These are phyloP conservation scores for Scolopax rusticola DNA, from an alignment of 2,797 vertebrate genomes.

Conservation along the genomic window DNA sequence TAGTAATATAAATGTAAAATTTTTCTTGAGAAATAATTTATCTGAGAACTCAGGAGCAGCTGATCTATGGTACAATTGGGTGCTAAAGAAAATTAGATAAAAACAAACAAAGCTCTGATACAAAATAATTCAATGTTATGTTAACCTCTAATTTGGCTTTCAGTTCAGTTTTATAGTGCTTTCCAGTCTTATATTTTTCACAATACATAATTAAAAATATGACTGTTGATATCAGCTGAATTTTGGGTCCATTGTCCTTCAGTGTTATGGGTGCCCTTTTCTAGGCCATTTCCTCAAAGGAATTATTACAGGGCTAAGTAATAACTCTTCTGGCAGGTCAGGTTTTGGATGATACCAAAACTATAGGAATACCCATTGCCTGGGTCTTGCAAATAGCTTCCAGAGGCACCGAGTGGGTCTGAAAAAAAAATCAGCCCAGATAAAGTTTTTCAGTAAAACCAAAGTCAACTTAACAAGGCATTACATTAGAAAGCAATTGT, in stretches of 20 bases:
- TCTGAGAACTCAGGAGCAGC: not conserved
- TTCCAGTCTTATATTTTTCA: not conserved
- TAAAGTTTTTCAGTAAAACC: not conserved
- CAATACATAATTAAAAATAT: not conserved
- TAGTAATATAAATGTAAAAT: not conserved
- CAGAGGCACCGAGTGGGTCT: not conserved
- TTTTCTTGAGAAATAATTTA: not conserved
- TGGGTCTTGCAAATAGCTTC: not conserved
- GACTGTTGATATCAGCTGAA: not conserved
- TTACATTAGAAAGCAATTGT: not conserved
- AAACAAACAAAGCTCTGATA: not conserved
- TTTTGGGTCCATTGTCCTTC: not conserved
- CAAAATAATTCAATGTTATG: not conserved
- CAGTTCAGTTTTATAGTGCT: not conserved
- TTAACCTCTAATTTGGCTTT: not conserved
- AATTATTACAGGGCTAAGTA: not conserved
- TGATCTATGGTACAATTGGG: not conserved
- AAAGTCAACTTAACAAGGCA: not conserved
- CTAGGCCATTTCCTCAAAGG: not conserved
- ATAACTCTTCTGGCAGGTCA: not conserved
- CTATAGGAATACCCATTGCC: not conserved
- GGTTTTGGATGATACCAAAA: not conserved
- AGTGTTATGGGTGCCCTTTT: not conserved
- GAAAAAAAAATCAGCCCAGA: not conserved
- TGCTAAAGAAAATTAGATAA: not conserved